phyloP scores from a whole-genome alignment of 2,797 vertebrate species.

The Xiphorhynchus erythropygius region DNA sequence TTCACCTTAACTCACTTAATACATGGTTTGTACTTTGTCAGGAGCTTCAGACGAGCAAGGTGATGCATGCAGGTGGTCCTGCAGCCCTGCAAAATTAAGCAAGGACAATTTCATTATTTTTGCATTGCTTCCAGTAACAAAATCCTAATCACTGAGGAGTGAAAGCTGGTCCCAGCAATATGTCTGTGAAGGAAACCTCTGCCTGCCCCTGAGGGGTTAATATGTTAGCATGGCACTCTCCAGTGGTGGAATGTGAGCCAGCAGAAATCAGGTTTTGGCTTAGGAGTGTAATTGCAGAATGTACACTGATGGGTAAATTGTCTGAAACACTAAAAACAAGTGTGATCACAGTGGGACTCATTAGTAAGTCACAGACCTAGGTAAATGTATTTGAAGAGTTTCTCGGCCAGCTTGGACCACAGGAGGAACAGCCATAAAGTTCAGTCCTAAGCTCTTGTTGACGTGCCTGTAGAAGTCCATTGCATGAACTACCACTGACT shows the following conservation, averaged over 20 bases:
- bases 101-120: neutral
- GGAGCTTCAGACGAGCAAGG: neutral
- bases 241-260: neutral
- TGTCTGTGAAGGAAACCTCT: neutral
- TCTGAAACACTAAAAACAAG: neutral
- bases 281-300: neutral
- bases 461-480: neutral
- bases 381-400: neutral
- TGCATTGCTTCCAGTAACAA: neutral
- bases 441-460: neutral
- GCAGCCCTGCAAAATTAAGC: neutral
- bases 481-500: neutral
- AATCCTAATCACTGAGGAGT: neutral
- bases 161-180: neutral
- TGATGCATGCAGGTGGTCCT: neutral
- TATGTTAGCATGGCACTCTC: fast-evolving
- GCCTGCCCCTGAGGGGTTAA: neutral
- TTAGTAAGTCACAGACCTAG: neutral
- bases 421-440: neutral
- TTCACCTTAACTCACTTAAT: neutral
- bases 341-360: neutral
- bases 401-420: neutral
- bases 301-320: neutral
- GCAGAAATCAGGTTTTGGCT: neutral
- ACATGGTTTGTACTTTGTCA: fast-evolving